A percentile compares a stretch with the other conserved stretches of the same genome.
These are phyloP conservation scores for Bombylius discolor DNA, from an alignment of 2,888 invertebrate species.

Conservation along the genomic window DNA sequence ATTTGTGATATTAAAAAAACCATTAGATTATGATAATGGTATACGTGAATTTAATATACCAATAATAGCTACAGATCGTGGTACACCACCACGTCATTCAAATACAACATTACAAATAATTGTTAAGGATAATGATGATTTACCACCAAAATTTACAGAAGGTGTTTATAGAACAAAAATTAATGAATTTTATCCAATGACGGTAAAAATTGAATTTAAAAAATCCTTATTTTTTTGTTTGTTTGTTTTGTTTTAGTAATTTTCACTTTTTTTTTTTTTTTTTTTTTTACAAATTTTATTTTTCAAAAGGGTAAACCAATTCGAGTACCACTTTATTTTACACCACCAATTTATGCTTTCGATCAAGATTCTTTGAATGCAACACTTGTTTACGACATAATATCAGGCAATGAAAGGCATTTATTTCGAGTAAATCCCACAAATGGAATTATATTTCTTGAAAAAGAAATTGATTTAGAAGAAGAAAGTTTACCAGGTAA, in stretches of 20 bases:
- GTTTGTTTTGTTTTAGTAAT: no score
- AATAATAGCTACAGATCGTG: constrained; percentile 70
- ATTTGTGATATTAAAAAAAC: constrained; percentile 54
- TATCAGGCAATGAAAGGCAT: constrained; percentile 66
- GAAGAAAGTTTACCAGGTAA: constrained; percentile 57
- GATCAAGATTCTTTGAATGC: constrained; percentile 73
- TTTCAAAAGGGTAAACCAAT: constrained; percentile 52
- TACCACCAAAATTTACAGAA: constrained; percentile 68
- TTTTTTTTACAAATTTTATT: constrained; percentile 1
- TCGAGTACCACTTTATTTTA: constrained; percentile 55
- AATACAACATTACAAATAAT: constrained; percentile 58
- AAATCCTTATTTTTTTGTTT: no score
- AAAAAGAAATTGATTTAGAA: constrained; percentile 72
- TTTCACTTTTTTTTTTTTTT: neutral
- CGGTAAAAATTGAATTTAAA: constrained; percentile 42
- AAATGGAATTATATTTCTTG: constrained; percentile 63
- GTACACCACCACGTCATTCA: constrained; percentile 58
- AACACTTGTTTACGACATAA: constrained; percentile 61
- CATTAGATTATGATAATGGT: constrained; percentile 69
- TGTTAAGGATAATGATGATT: constrained; percentile 67
- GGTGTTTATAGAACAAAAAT: constrained; percentile 68
- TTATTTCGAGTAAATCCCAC: constrained; percentile 60
- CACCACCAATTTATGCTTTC: constrained; percentile 58
- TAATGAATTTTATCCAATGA: constrained; percentile 68
- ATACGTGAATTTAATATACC: constrained; percentile 61